Base-by-base conservation (phyloP, 1,140 invertebrate species). In the Homarus americanus region DNA sequence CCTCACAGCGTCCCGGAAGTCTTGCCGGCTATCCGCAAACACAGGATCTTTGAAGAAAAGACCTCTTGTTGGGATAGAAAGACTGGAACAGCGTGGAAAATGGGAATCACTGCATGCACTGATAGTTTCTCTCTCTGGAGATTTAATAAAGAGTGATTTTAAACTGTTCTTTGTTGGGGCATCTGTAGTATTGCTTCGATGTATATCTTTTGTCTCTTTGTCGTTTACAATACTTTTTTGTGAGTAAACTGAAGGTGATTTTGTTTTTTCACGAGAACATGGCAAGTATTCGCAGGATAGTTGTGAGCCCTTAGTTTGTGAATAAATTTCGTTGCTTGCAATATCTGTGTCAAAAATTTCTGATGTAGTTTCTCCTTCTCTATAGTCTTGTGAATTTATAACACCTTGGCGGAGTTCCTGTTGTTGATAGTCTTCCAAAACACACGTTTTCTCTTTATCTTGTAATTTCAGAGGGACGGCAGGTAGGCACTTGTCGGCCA, bases 11-110 rank as follows among this genome's bases (percentile, higher is more conserved):
- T 85, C 72, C 66, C 72, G 17, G 66, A 84, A 84, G 63, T 38
- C 82, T 34, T 63, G 82, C 58, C 36, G 40, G 40, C 28, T 36
- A 36, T 84, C 63, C 5, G 34, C 15, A 17, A 72, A 84, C 36
- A 84, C n/a, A 5, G 63, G 53, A 36, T 85, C 66, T 38, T 53
- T 75, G 72, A 85, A n/a, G n/a, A 85, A 66, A 85, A 85, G 40
- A 32, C 69, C 83, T 38, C 36, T 75, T 49, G n/a, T 75, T 41
- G 40, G n/a, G 66, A 85, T 85, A 2, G 83, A 38, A 1, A 85
- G 32, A 24, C 9, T 49, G 44, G 32, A 36, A n/a, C 9, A 41
- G 32, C 32, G 32, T 5, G 32, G 32, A 17, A 84, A 72, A 44
- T 28, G 41, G 32, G 38, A 7, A 24, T 0, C 44, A 49, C 9